Evolutionary conservation across 2,888 invertebrate genomes (phyloP).

Genomic region (Apamea epomidion): DNA sequence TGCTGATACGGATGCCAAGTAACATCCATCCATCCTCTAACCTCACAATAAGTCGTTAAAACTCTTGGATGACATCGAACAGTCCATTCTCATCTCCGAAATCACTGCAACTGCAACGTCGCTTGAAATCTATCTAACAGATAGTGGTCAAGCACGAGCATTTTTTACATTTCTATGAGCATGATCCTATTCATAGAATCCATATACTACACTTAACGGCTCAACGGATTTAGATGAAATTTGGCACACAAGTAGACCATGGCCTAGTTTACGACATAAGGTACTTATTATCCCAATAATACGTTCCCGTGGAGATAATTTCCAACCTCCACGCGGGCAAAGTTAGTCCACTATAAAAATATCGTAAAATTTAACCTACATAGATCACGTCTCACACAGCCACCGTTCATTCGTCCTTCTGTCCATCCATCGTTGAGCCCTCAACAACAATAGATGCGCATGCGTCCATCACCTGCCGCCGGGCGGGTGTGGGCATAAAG

Average conservation of each 20-base stretch:
- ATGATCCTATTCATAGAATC: no score
- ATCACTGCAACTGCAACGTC: neutral
- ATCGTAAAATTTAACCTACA: conserved; percentile 20
- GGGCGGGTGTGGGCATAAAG: conserved; percentile 79
- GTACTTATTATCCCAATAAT: no score
- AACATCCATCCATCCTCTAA: neutral
- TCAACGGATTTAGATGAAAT: neutral
- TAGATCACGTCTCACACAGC: conserved; percentile 21
- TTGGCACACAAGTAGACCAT: neutral
- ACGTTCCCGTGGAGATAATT: neutral
- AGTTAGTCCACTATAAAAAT: neutral
- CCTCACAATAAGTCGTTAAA: conserved; percentile 15
- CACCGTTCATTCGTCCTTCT: conserved; percentile 34
- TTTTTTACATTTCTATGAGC: no score
- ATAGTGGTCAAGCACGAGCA: neutral
- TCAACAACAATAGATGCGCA: conserved; percentile 72
- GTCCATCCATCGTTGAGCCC: conserved; percentile 36
- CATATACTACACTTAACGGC: neutral
- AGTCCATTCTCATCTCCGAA: neutral
- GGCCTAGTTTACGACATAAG: neutral
- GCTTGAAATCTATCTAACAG: no score
- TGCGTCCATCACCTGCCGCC: conserved; percentile 82
- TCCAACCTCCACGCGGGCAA: neutral
- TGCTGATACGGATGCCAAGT: neutral
- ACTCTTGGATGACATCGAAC: neutral